Conservation (phyloP, 2,888 invertebrate species). For the Coelinius sp. region DNA sequence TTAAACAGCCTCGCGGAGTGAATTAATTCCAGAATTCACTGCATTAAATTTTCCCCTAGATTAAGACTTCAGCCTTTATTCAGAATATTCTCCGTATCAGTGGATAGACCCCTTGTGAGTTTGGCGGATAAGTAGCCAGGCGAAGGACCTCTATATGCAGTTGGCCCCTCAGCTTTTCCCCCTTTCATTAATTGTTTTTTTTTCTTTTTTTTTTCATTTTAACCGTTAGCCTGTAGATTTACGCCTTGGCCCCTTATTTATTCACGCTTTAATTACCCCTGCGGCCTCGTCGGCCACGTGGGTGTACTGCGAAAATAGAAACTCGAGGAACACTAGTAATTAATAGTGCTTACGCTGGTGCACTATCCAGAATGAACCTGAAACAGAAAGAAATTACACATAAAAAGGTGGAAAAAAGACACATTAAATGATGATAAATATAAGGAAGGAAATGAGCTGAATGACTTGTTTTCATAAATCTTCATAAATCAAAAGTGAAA, state of each 20-base stretch:
- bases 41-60: not conserved
- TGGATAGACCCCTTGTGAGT: not conserved
- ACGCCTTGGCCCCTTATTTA: constrained; percentile 66
- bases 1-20: not conserved
- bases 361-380: constrained; percentile 38
- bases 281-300: constrained; percentile 52
- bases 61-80: constrained; percentile 6
- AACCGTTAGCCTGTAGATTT: constrained; percentile 57
- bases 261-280: constrained; percentile 68
- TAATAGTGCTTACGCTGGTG: constrained; percentile 50
- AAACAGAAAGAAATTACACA: constrained; percentile 22
- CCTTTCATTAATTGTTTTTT: constrained; percentile 56
- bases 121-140: not conserved
- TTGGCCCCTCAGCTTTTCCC: not conserved
- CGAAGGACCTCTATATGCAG: constrained; percentile 1
- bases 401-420: constrained; percentile 35
- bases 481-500: constrained; percentile 9
- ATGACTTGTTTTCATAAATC: not conserved
- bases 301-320: constrained; percentile 62
- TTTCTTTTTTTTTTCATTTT: constrained; percentile 50
- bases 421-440: constrained; percentile 31
- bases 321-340: constrained; percentile 58
- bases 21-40: not conserved
- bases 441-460: not conserved
- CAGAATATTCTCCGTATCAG: not conserved